phyloP scores from a whole-genome alignment of 2,888 invertebrate genomes.

The Cremastinae sp. region DNA sequence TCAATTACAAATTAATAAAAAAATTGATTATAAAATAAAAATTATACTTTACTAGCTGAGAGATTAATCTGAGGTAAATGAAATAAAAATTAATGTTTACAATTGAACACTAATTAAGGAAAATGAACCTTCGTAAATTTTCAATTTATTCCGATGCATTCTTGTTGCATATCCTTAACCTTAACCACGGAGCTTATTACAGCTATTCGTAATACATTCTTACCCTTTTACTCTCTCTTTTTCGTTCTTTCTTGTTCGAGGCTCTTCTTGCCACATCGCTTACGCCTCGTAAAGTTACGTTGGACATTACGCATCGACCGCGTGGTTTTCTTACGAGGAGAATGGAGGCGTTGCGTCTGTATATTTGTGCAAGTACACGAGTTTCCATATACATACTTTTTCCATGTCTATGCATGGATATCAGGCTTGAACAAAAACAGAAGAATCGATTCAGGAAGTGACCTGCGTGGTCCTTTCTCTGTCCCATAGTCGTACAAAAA shows the following conservation, averaged over 20 bases:
- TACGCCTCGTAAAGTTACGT: conserved; percentile 66
- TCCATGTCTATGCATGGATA: background rate
- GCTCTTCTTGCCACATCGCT: conserved; percentile 59
- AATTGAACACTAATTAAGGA: background rate
- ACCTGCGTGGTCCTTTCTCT: no score
- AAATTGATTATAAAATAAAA: no score
- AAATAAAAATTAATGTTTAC: background rate
- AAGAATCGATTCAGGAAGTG: no score
- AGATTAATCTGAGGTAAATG: no score
- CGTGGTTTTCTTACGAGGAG: conserved; percentile 59
- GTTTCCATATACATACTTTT: background rate
- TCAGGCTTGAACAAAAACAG: background rate
- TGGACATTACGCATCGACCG: conserved; percentile 65
- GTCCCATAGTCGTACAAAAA: no score
- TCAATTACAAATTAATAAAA: no score
- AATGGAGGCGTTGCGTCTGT: conserved; percentile 50
- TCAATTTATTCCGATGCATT: conserved; percentile 21
- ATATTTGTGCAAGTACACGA: conserved; percentile 11
- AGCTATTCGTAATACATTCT: conserved; percentile 57
- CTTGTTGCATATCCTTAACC: conserved; percentile 41
- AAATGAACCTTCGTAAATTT: conserved; percentile 6
- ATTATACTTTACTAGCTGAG: no score
- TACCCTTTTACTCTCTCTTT: conserved; percentile 60
- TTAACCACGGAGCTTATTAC: conserved; percentile 50
- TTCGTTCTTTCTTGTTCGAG: conserved; percentile 34